Evolutionary conservation across 2,888 invertebrate species (phyloP), one percentile per base, ranked within the genome.

Genomic region (Craniophora ligustri): DNA sequence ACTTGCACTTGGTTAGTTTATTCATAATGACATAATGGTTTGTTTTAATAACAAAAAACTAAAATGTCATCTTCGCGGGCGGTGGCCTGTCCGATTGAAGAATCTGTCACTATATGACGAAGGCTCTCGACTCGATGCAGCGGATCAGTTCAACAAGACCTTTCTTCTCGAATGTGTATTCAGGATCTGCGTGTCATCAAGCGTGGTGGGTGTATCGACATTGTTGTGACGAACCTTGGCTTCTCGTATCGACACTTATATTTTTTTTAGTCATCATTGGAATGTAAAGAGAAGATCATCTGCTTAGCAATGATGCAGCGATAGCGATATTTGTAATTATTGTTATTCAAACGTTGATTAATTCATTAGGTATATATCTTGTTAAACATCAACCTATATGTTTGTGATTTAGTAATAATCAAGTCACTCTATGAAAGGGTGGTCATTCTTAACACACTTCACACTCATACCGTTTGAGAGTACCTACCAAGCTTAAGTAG

Each of bases 171-270:
- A 67, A 64, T 68, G 58, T 51, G 58, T 60, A 79, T 84, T 81
- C 78, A 79, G 72, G 78, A 84, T 85, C 71, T 73, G 59, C 53
- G 63, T 85, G 63, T 82, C 86, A 67, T 28, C 31, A 48, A 49
- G 53, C 46, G 66, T 85, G 85, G 67, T 83, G 76, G 60, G 57
- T 47, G 57, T 61, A 70, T 62, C 69, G 73, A 76, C 81, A 88
- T 85, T 86, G 85, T 86, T 81, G 77, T 73, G 77, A 72, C 68
- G 81, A 80, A 78, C 77, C 78, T 76, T 67, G 67, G 85, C 86
- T 88, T 79, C 88, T 89, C 86, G 81, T 88, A 87, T 79, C 73
- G 82, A 72, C 85, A 85, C 87, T 90, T 85, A 75, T n/a, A 56
- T 82, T 74, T 86, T 88, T 88, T 88, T 89, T 81, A 76, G 77